phyloP scores from a whole-genome alignment of 2,888 invertebrate species.

The Fragum whitleyi region DNA sequence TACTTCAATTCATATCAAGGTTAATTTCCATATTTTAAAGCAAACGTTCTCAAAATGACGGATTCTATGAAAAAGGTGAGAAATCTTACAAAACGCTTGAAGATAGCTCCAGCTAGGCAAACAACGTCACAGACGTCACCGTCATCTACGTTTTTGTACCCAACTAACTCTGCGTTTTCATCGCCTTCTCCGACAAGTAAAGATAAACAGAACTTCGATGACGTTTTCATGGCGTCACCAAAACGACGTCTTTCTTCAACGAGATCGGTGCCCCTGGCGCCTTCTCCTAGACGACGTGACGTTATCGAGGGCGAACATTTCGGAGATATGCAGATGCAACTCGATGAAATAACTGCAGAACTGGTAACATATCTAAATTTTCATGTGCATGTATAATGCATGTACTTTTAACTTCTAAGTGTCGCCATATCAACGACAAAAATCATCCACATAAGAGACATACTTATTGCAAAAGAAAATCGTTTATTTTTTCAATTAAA shows the following conservation, averaged over 20 bases:
- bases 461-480: too few relatives aligned
- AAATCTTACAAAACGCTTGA: slow-evolving; percentile 10
- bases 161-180: background rate
- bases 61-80: slow-evolving; percentile 15
- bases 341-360: slow-evolving; percentile 47
- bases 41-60: background rate
- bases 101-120: background rate
- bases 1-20: too few relatives aligned
- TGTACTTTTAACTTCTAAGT: background rate
- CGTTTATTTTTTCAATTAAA: too few relatives aligned
- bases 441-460: too few relatives aligned
- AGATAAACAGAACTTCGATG: slow-evolving; percentile 3
- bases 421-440: too few relatives aligned
- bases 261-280: slow-evolving; percentile 38
- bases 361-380: too few relatives aligned
- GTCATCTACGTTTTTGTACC: background rate
- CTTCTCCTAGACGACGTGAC: slow-evolving; percentile 11
- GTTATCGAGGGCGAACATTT: slow-evolving; percentile 3
- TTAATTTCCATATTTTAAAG: too few relatives aligned
- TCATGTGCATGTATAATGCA: background rate
- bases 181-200: slow-evolving; percentile 7
- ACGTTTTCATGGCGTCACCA: slow-evolving; percentile 21
- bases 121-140: background rate
- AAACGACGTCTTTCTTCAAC: slow-evolving; percentile 36
- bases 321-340: slow-evolving; percentile 34